Evolutionary conservation across 2,113 vertebrate species (phyloP).

Genomic region (Carollia perspicillata): DNA sequence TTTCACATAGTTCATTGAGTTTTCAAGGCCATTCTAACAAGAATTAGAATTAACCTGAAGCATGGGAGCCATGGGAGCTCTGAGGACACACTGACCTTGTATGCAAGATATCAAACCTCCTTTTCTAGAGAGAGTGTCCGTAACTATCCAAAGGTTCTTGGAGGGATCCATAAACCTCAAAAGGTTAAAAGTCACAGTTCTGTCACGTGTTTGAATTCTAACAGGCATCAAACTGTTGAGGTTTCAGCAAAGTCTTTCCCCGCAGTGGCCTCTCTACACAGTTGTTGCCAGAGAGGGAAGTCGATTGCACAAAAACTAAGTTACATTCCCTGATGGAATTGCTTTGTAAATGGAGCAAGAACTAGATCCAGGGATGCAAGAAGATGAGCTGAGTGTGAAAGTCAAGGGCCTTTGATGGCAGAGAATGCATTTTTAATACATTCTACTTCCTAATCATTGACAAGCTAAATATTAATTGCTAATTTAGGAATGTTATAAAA

Average conservation of each 20-base stretch:
- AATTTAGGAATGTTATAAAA: slow-evolving; percentile 28
- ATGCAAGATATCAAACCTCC: neutral
- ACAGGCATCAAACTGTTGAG: neutral
- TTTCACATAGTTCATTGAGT: neutral
- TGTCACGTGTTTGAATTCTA: slow-evolving; percentile 5
- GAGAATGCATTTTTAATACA: neutral
- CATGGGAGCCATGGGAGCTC: neutral
- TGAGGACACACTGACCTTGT: neutral
- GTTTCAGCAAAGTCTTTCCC: neutral
- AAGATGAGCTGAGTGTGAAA: neutral
- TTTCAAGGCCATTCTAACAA: neutral
- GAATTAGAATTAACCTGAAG: neutral
- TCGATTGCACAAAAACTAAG: neutral
- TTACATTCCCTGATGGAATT: neutral
- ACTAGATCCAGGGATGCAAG: neutral
- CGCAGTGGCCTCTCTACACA: neutral
- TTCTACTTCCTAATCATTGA: neutral
- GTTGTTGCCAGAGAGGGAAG: neutral
- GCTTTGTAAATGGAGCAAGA: neutral
- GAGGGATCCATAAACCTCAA: neutral
- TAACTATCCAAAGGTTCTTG: neutral
- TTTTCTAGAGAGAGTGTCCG: neutral
- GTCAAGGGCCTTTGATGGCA: neutral
- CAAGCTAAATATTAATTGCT: slow-evolving; percentile 7
- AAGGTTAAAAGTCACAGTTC: neutral